These are phyloP conservation scores for Phycodurus eques DNA, from an alignment of 2,113 vertebrate species.

Conservation along the genomic window DNA sequence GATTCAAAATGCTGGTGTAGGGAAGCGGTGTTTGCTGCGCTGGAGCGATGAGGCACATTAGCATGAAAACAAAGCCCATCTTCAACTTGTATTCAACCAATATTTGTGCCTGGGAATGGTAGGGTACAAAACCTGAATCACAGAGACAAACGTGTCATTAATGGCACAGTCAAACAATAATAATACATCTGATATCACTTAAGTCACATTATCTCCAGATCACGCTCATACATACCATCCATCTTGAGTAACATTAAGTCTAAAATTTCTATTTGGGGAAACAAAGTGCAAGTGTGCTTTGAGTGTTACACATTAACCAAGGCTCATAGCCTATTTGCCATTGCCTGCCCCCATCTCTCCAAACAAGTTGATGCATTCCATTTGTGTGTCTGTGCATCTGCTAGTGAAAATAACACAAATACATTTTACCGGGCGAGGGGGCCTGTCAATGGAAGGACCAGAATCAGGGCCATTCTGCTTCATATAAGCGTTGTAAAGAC, in stretches of 20 bases:
- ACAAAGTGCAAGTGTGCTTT: constrained; percentile 77
- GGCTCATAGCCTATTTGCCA: constrained; percentile 2
- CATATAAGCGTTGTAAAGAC: too few species aligned
- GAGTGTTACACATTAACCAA: constrained; percentile 74
- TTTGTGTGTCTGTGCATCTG: not conserved
- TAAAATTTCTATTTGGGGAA: constrained; percentile 64
- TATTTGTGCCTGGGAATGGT: constrained; percentile 5
- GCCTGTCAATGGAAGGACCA: too few species aligned
- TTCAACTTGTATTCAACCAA: constrained; percentile 41
- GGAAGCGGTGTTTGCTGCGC: constrained; percentile 26
- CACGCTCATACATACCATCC: constrained; percentile 56
- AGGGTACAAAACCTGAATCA: constrained; percentile 33
- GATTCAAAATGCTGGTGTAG: constrained; percentile 60
- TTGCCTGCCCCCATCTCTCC: not conserved
- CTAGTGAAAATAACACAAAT: not conserved
- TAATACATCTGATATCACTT: not conserved
- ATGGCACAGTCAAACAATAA: not conserved
- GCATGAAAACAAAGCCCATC: constrained; percentile 35
- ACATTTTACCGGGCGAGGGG: not conserved
- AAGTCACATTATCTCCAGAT: not conserved
- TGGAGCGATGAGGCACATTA: constrained; percentile 45
- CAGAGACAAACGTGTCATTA: not conserved
- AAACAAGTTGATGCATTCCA: not conserved
- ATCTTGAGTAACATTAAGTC: constrained; percentile 28
- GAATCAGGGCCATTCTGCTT: too few species aligned